phyloP scores from a whole-genome alignment of 2,888 invertebrate species.

The Tipula helvola region DNA sequence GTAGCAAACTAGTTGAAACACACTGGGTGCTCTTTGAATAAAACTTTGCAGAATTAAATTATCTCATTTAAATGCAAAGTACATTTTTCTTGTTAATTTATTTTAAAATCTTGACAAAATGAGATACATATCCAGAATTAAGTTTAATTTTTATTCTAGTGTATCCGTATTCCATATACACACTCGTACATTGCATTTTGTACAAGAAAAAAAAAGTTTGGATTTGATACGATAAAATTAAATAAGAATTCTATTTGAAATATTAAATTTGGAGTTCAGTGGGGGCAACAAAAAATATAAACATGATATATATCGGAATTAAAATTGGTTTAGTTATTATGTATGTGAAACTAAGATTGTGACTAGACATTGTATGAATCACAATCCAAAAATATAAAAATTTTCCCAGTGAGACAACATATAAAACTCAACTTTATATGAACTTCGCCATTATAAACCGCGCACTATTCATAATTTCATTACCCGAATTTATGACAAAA shows the following conservation, averaged over 20 bases:
- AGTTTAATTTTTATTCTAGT: background rate
- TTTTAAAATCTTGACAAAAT: background rate
- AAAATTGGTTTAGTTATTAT: background rate
- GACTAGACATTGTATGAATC: background rate
- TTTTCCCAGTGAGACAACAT: background rate
- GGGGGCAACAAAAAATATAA: background rate
- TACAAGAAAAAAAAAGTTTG: too few species aligned
- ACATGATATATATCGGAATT: background rate
- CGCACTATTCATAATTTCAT: background rate
- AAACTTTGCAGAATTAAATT: background rate
- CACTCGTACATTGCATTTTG: background rate
- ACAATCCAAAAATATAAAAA: background rate
- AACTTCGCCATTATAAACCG: background rate
- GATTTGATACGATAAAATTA: background rate
- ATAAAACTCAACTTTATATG: background rate
- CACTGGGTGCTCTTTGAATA: background rate
- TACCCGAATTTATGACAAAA: background rate
- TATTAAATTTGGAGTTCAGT: background rate
- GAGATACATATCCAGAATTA: background rate
- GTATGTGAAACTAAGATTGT: background rate
- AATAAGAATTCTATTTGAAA: background rate
- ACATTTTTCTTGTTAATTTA: background rate
- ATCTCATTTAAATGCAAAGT: background rate
- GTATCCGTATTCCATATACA: background rate
- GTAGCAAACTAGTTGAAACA: background rate